Percentiles rank a stretch among this genome's conserved stretches.
Evolutionary conservation across 2,113 vertebrate genomes (phyloP).

Genomic region (Pseudopodoces humilis): DNA sequence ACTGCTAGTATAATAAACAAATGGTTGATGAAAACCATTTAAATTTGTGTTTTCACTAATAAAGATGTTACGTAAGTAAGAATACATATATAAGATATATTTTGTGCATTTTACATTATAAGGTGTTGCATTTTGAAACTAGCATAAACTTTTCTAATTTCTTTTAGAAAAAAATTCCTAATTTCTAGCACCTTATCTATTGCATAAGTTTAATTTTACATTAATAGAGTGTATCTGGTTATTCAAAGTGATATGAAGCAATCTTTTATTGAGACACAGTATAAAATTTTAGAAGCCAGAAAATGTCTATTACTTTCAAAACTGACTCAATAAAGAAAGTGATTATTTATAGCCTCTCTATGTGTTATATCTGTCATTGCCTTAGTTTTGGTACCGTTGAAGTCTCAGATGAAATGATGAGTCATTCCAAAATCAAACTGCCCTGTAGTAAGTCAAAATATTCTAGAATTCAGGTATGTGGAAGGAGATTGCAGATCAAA

Average conservation of each 20-base stretch:
- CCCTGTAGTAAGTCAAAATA: neutral
- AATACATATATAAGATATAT: neutral
- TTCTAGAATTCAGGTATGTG: neutral
- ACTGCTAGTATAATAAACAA: neutral
- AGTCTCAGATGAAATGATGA: neutral
- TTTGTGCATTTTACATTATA: neutral
- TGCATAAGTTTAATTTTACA: neutral
- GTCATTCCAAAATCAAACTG: neutral
- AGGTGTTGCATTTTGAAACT: neutral
- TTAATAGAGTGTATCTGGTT: neutral
- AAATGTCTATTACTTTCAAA: neutral
- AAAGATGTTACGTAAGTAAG: neutral
- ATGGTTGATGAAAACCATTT: neutral
- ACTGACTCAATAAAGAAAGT: neutral
- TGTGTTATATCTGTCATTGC: neutral
- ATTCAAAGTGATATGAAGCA: neutral
- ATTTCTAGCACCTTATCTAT: neutral
- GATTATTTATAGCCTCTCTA: neutral
- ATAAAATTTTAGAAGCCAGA: neutral
- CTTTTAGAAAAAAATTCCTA: neutral
- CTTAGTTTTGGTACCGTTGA: neutral
- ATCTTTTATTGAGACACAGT: neutral
- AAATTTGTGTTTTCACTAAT: neutral
- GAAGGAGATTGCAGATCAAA: neutral
- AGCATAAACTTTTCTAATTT: neutral